These are phyloP conservation scores for Chaenogobius annularis DNA, from an alignment of 2,113 vertebrate genomes.

Conservation along the genomic window DNA sequence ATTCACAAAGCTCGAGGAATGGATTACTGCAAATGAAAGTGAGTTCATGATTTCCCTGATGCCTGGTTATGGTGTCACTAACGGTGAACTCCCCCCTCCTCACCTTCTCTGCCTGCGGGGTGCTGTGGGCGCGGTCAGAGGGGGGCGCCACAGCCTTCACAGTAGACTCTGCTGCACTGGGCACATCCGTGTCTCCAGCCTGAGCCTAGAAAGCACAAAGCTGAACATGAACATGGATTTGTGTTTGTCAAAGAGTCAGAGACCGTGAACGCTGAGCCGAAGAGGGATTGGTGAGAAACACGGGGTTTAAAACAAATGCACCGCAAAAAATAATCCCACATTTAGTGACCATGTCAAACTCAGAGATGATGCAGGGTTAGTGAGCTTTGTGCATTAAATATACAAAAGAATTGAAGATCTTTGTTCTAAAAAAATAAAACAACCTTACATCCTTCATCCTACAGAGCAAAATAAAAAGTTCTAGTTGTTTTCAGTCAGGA, in stretches of 20 bases:
- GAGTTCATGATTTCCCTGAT: too few species aligned
- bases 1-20: too few species aligned
- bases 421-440: too few species aligned
- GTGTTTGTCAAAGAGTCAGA: not conserved
- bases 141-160: conserved; percentile 23
- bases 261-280: not conserved
- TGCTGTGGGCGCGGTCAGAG: conserved; percentile 34
- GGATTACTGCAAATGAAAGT: too few species aligned
- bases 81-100: not conserved
- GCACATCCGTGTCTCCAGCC: conserved; percentile 51
- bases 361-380: not conserved
- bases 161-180: conserved; percentile 31
- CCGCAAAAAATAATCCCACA: conserved; percentile 15
- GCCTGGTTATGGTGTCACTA: too few species aligned
- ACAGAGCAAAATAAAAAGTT: too few species aligned
- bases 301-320: conserved; percentile 9
- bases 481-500: too few species aligned
- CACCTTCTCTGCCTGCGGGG: conserved; percentile 63
- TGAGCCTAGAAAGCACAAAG: conserved; percentile 51
- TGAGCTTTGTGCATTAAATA: not conserved
- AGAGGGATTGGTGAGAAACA: not conserved
- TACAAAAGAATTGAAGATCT: not conserved
- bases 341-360: conserved; percentile 24
- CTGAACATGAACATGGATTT: not conserved
- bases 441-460: too few species aligned